Base-by-base conservation (phyloP, 2,888 invertebrate species). In the Idaea biselata region DNA sequence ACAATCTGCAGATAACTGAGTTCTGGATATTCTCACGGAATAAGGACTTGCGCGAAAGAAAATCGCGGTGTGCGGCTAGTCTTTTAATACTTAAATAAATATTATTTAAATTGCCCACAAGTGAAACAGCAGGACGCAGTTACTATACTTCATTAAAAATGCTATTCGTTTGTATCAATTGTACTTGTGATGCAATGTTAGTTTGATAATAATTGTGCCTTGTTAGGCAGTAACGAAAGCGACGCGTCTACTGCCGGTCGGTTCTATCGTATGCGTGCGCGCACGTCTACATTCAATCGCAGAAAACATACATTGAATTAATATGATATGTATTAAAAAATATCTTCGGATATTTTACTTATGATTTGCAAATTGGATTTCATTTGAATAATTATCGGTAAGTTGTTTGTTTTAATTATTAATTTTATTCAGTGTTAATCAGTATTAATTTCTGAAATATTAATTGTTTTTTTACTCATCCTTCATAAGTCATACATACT, bases 191-290 rank as follows among this genome's bases (percentile, higher is more conserved):
- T 44, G 44, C 44, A 44, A 44, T 44, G 11, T 44, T 44, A 44
- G 44, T 44, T 44, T 44, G 44, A 44, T 44, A 44, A 44, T 44
- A 44, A 44, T 44, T 44, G 44, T 44, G 44, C 44, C 44, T 44
- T 14, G 44, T 44, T 44, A 44, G 44, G 7, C 44, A 44, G 44
- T 44, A 44, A 44, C 44, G 44, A 44, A 44, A 44, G 44, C 44
- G 44, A 44, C 44, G 44, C 44, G 44, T 14, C 14, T 44, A 14
- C 44, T 44, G 44, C 44, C 44, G 44, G 44, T 44, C 44, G 44
- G 44, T 44, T 44, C 44, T 44, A 44, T 11, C 44, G 44, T 44
- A 44, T 44, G 44, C 44, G 44, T 44, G 44, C 44, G 44, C 44
- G 44, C 44, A 44, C 44, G 44, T 44, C 11, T 11, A 14, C 44